These are phyloP conservation scores for Neogale vison DNA, from an alignment of 2,113 vertebrate genomes.

Conservation along the genomic window DNA sequence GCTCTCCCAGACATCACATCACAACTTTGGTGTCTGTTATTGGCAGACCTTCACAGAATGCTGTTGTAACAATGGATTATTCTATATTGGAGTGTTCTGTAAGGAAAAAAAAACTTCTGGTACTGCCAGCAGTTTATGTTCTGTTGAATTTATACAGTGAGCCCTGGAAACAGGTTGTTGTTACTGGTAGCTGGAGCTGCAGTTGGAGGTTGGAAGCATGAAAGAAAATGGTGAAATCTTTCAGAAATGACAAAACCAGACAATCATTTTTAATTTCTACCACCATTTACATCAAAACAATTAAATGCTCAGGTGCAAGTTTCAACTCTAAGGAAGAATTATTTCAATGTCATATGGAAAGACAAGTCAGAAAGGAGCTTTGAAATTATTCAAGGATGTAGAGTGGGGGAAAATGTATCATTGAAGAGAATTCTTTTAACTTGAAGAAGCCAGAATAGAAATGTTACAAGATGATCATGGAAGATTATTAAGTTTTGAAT, in stretches of 20 bases:
- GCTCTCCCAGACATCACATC: neutral
- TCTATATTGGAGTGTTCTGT: neutral
- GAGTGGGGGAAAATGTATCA: neutral
- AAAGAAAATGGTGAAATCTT: constrained; percentile 14
- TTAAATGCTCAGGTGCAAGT: neutral
- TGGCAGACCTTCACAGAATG: neutral
- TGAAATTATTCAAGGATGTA: neutral
- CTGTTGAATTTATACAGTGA: neutral
- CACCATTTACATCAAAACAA: neutral
- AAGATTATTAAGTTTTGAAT: neutral
- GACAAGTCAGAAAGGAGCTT: neutral
- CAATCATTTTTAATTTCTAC: neutral
- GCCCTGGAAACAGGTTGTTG: neutral
- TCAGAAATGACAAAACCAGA: neutral
- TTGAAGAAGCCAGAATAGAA: neutral
- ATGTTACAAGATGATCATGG: neutral
- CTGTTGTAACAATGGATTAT: neutral
- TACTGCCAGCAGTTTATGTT: neutral
- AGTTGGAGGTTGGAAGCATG: neutral
- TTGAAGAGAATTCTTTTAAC: neutral
- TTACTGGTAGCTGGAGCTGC: neutral
- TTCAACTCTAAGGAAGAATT: neutral
- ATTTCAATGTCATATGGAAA: neutral
- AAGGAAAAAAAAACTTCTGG: constrained; percentile 2
- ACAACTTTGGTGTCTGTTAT: neutral